phyloP scores from a whole-genome alignment of 1,140 invertebrate genomes.

The Calephelis virginiensis region DNA sequence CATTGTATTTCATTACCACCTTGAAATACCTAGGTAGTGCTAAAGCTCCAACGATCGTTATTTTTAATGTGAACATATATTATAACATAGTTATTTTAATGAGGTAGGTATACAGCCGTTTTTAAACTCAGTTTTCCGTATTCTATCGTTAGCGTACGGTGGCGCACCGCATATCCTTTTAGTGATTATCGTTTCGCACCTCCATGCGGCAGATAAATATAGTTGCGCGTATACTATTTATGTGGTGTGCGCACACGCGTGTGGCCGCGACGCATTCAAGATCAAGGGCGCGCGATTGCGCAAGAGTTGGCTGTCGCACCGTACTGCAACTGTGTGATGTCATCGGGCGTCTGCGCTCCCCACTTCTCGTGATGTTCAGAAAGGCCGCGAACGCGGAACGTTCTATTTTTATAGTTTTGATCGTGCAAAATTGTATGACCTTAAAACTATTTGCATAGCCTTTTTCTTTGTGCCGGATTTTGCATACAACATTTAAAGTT shows the following conservation, averaged over 20 bases:
- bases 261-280: constrained; percentile 73
- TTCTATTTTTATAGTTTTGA: constrained; percentile 69
- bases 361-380: constrained; percentile 41
- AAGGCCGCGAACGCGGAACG: constrained; percentile 66
- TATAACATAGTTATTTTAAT: constrained; percentile 11
- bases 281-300: constrained; percentile 75
- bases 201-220: constrained; percentile 70
- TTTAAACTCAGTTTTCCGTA: neutral
- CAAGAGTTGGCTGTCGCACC: constrained; percentile 72
- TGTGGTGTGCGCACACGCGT: constrained; percentile 61
- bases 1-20: neutral
- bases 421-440: constrained; percentile 32
- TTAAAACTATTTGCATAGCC: constrained; percentile 29
- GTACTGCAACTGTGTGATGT: constrained; percentile 71
- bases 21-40: neutral
- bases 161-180: constrained; percentile 5
- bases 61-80: constrained; percentile 6
- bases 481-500: neutral
- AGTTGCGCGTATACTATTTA: constrained; percentile 58
- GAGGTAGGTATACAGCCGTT: neutral
- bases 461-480: constrained; percentile 16
- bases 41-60: neutral
- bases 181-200: constrained; percentile 61
- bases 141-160: neutral
- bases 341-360: constrained; percentile 57